These are phyloP conservation scores for Helicoverpa zea DNA, from an alignment of 1,140 invertebrate genomes.

Conservation along the genomic window DNA sequence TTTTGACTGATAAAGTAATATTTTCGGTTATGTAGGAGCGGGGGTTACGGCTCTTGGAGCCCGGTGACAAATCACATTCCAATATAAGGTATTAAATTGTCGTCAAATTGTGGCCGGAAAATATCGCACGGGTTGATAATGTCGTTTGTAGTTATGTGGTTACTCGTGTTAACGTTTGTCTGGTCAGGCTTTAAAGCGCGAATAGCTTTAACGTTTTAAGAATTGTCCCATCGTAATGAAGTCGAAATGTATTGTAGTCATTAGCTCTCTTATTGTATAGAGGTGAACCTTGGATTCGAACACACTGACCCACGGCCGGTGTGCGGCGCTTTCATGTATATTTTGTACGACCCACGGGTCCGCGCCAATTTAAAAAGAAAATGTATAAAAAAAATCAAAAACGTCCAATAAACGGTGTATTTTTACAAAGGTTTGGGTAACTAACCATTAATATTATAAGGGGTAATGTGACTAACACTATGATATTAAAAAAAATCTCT, in stretches of 20 bases:
- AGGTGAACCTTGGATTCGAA: slow-evolving; percentile 22
- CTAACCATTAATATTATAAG: slow-evolving; percentile 79
- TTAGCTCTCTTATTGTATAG: slow-evolving; percentile 60
- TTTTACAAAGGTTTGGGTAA: slow-evolving; percentile 80
- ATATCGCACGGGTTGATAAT: slow-evolving; percentile 34
- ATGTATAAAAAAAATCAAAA: slow-evolving; percentile 51
- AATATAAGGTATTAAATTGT: slow-evolving; percentile 51
- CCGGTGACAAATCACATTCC: slow-evolving; percentile 38
- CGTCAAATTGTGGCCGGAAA: slow-evolving; percentile 35
- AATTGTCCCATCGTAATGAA: slow-evolving; percentile 64
- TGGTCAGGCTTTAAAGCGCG: slow-evolving; percentile 57
- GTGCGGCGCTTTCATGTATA: slow-evolving; percentile 32
- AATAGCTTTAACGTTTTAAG: slow-evolving; percentile 62
- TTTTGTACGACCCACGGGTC: slow-evolving; percentile 22
- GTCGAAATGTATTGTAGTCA: slow-evolving; percentile 63
- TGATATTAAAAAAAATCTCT: slow-evolving; percentile 61
- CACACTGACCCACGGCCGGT: not conserved
- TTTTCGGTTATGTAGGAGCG: not conserved
- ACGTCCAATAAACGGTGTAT: slow-evolving; percentile 65
- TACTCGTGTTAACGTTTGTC: slow-evolving; percentile 42
- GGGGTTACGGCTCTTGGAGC: slow-evolving; percentile 15
- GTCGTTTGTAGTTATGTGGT: slow-evolving; percentile 37
- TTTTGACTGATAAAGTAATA: slow-evolving; percentile 10
- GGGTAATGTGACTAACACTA: slow-evolving; percentile 81
- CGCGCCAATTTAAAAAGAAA: slow-evolving; percentile 32